Conservation (phyloP, 2,113 vertebrate genomes). For the Apodemus speciosus region DNA sequence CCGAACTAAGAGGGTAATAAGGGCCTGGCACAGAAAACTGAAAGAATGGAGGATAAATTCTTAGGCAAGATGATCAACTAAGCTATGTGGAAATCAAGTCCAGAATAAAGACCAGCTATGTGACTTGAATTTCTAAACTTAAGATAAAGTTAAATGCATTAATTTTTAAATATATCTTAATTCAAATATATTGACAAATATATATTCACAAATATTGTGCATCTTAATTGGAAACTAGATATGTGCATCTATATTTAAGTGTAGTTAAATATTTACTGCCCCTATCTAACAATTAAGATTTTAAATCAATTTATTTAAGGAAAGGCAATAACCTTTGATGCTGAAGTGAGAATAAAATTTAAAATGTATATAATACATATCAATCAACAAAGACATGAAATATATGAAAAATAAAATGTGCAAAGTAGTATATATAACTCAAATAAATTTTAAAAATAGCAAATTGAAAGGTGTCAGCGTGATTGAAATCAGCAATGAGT, state of each 20-base stretch:
- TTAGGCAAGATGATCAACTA: not conserved
- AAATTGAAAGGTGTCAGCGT: slow-evolving; percentile 41
- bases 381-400: not conserved
- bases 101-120: not conserved
- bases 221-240: not conserved
- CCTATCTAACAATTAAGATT: not conserved
- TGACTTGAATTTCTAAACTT: not conserved
- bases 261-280: not conserved
- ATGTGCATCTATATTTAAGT: not conserved
- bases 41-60: not conserved
- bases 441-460: slow-evolving; percentile 34
- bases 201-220: not conserved
- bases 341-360: not conserved
- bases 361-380: not conserved
- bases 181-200: not conserved
- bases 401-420: slow-evolving; percentile 22
- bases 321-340: not conserved
- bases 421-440: not conserved
- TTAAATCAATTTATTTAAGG: not conserved
- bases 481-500: slow-evolving; percentile 33
- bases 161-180: not conserved
- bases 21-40: not conserved
- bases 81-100: not conserved
- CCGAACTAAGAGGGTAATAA: not conserved
- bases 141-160: not conserved